Base-by-base conservation (phyloP, 2,797 vertebrate species). In the Myotis vivesi region DNA sequence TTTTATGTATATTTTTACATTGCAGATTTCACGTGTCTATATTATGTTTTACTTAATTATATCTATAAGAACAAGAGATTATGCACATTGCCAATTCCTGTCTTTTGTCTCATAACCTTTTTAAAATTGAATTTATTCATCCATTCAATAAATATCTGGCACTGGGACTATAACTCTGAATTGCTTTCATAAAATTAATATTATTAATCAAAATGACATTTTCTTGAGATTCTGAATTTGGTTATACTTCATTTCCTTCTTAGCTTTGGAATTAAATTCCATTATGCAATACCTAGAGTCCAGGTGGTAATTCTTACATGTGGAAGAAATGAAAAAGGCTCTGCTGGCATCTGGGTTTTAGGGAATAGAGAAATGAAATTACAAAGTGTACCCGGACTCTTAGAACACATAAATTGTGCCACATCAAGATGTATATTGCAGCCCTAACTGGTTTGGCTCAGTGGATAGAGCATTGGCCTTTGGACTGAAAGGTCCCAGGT, bases 151-250 rank as follows among this genome's bases (percentile, higher is more conserved):
- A 90, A 95, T 0, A 20, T 93, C 85, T 95, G 73, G 68, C 89
- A 51, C 71, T 90, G 5, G n/a, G 33, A 84, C 75, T 95, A 83
- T 86, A 81, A 91, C 75, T 96, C 64, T 95, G 66, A 96, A 92
- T 87, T 87, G 68, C 80, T 82, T 91, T 95, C 85, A 96, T 87
- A 88, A 96, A 96, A 96, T 97, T 94, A 96, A 80, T 92, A 90
- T 93, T 95, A 96, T 97, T 97, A 96, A 95, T 96, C 96, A 96
- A 91, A 71, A 96, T 94, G 96, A 79, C 81, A 91, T 95, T 93
- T 96, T 91, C 73, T 87, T 93, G 94, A 92, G 75, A 86, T 90
- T 95, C 25, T 93, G 81, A 89, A 91, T 87, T 94, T 93, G 53
- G 81, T 92, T 90, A 94, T 94, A 86, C 44, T 87, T 93, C 62